Base-by-base conservation (phyloP, 2,113 vertebrate species). In the Ginglymostoma cirratum region DNA sequence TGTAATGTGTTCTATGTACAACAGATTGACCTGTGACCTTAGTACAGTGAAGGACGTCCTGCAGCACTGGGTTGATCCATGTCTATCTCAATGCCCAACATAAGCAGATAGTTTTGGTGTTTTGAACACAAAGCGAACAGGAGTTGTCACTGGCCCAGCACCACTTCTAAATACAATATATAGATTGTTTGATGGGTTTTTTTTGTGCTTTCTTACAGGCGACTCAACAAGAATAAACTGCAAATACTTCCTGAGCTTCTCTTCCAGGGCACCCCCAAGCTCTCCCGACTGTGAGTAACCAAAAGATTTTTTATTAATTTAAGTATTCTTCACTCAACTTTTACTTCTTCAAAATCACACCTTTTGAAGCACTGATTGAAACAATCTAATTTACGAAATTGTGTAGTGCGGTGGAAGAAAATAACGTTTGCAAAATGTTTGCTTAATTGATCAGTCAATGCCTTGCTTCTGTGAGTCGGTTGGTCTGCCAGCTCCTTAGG, bases 171-270 rank as follows among this genome's bases (percentile, higher is more conserved):
- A 5, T 72, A 34, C 15, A 48, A 34, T 14, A 14, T 45, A 52
- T 24, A 0, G 27, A 12, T 27, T 23, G 48, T 95, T 61, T 95
- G 67, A 95, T 95, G 52, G 42, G 17, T 95, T 95, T 45, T 27
- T 95, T 95, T 69, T 72, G 19, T 14, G 19, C 72, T 96, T 76
- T 97, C 95, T 96, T 95, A 97, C 96, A 99, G 99, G 96, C 99
- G 99, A 48, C 97, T 99, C 97, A 99, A 99, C 98, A 98, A 98
- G 98, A 99, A 99, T 97, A 99, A 99, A 96, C 97, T 99, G 95
- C 98, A 99, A 97, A 98, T 99, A 95, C 99, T 99, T 96, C 99
- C 99, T 0, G 99, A 99, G 97, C 97, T 99, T 96, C 98, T 99
- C 97, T 99, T 99, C 97, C 99, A 99, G 98, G 98, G 98, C 97